These are phyloP conservation scores for Chrysotoxum bicinctum DNA, from an alignment of 2,888 invertebrate species.

Conservation along the genomic window DNA sequence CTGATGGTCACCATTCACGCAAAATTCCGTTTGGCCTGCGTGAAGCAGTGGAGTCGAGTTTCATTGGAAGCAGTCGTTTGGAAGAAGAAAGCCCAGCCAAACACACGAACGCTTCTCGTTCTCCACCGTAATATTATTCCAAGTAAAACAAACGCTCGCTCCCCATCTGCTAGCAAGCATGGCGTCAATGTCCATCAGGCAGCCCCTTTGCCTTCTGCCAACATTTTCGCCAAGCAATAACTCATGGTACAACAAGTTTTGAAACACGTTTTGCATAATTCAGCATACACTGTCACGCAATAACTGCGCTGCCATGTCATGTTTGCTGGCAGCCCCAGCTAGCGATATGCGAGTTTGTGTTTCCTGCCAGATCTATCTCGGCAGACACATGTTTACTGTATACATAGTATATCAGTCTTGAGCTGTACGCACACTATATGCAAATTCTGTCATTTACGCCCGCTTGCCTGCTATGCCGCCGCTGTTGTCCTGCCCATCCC, in stretches of 20 bases:
- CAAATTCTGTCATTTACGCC: constrained; percentile 58
- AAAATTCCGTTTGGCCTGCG: constrained; percentile 40
- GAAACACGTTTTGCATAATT: constrained; percentile 74
- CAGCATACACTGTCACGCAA: constrained; percentile 72
- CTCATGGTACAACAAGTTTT: constrained; percentile 66
- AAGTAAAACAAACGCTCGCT: constrained; percentile 28
- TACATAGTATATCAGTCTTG: constrained; percentile 54
- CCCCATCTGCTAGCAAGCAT: constrained; percentile 20
- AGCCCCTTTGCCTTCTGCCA: constrained; percentile 12
- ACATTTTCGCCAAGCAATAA: constrained; percentile 50
- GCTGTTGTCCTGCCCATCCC: constrained; percentile 27
- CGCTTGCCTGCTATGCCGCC: constrained; percentile 27
- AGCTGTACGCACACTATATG: constrained; percentile 61
- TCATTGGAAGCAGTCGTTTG: constrained; percentile 27
- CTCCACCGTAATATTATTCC: constrained; percentile 2
- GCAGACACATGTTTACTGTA: constrained; percentile 62
- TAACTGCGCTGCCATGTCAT: constrained; percentile 70
- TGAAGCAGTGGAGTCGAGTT: constrained; percentile 9
- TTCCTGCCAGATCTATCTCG: constrained; percentile 62
- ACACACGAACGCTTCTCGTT: neutral
- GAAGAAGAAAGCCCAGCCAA: constrained; percentile 12
- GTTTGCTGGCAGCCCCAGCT: constrained; percentile 58
- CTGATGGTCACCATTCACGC: constrained; percentile 64
- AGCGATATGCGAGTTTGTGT: constrained; percentile 54
- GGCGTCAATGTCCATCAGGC: constrained; percentile 26